Conservation (phyloP, 2,888 invertebrate species). For the Trissoscelio sp. region DNA sequence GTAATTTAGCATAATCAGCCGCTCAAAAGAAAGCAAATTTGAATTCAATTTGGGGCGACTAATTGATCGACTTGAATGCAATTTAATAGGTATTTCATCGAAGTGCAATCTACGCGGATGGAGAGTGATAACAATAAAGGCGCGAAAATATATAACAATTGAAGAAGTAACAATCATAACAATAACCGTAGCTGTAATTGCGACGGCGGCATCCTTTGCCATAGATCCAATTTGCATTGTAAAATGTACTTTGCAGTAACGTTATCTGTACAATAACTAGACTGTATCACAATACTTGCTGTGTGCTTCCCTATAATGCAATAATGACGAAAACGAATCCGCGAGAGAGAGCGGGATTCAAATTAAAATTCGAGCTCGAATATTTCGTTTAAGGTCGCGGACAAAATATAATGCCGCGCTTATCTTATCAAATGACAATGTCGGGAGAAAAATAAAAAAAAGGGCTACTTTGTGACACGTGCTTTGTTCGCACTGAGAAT, state of each 20-base stretch:
- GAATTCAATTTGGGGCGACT: not conserved
- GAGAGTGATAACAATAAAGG: not conserved
- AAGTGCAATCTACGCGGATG: no score
- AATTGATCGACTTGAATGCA: not conserved
- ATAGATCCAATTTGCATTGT: slow-evolving; percentile 9
- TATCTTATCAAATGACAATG: no score
- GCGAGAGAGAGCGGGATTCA: not conserved
- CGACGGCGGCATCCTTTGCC: slow-evolving; percentile 4
- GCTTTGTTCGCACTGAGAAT: no score
- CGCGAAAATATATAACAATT: not conserved
- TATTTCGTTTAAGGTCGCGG: slow-evolving; percentile 1
- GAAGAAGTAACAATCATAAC: slow-evolving; percentile 4
- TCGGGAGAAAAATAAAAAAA: no score
- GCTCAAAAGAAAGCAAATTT: not conserved
- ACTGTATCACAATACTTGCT: slow-evolving; percentile 3
- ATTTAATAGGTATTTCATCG: not conserved
- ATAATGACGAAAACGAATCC: slow-evolving; percentile 1
- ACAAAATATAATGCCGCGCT: no score
- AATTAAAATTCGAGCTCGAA: slow-evolving; percentile 1
- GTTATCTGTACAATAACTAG: slow-evolving; percentile 10
- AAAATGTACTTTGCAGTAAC: slow-evolving; percentile 16
- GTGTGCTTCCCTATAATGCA: not conserved
- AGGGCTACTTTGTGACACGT: no score
- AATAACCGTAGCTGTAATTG: slow-evolving; percentile 7
- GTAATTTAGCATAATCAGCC: not conserved